Base-by-base conservation (phyloP, 2,888 invertebrate species). In the Atherix ibis region DNA sequence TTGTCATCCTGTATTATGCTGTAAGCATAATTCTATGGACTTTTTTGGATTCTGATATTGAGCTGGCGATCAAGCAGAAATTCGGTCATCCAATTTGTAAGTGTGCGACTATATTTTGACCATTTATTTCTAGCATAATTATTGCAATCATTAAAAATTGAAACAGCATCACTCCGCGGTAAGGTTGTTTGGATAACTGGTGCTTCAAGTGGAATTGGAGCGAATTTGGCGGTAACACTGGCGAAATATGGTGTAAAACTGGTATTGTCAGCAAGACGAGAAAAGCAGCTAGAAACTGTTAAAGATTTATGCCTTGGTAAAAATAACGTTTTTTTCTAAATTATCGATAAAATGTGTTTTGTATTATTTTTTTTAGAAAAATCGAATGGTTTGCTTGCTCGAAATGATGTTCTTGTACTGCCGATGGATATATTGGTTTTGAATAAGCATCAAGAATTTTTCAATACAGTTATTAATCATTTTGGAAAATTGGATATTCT, bases 161-260 rank as follows among this genome's bases (percentile, higher is more conserved):
- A 40, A 47, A 30, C 39, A 71, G 72, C 61, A 25, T 51, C 57
- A 3, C 54, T 78, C 33, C 58, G 62, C 27, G 74, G 74, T 1
- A 73, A 82, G 56, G 81, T 84, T 4, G 72, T 83, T 2, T 87
- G 85, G 76, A 74, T 87, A 44, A 82, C 81, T 2, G 85, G 85
- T 27, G 81, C 84, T 1, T 84, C 84, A 0, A 79, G 80, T 60
- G 85, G 85, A 10, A 84, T 87, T 40, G 85, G 85, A 3, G 78
- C 80, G 57, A 57, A 68, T 41, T 59, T 81, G 30, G 81, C 83
- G 0, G 65, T 78, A 41, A 67, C 68, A 14, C 56, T 82, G 32
- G 76, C 82, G 1, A 67, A 66, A 46, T 62, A 65, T 48, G 75
- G 75, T 5, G 76, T 73, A 3, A 73, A 72, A 51, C 50, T 84